phyloP scores from a whole-genome alignment of 2,888 invertebrate species.

The Malthinus seriepunctatus region DNA sequence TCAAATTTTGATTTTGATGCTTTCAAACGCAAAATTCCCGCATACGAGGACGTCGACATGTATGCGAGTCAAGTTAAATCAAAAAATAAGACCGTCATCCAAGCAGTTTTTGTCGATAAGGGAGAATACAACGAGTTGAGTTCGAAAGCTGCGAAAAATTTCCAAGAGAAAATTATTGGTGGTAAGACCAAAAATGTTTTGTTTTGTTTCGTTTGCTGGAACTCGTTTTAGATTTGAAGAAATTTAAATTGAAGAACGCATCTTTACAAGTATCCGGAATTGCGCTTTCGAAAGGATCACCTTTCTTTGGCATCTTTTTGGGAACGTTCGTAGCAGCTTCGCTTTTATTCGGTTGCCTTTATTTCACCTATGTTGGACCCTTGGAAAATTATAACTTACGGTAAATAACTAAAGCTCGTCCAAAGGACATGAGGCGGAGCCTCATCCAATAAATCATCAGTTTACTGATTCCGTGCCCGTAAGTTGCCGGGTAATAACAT shows the following conservation, averaged over 20 bases:
- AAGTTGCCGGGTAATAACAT: too few species aligned
- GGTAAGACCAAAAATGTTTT: constrained; percentile 12
- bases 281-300: constrained; percentile 9
- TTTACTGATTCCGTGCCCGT: too few species aligned
- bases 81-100: constrained; percentile 29
- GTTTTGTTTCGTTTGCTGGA: too few species aligned
- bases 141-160: constrained; percentile 26
- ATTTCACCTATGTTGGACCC: constrained; percentile 21
- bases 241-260: constrained; percentile 6
- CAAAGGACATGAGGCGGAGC: too few species aligned
- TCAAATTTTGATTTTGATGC: constrained; percentile 28
- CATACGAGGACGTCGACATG: constrained; percentile 31
- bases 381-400: constrained; percentile 16
- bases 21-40: constrained; percentile 29
- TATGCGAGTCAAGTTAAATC: constrained; percentile 38
- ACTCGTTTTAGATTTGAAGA: constrained; percentile 14
- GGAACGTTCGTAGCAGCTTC: constrained; percentile 32
- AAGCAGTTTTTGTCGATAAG: constrained; percentile 42
- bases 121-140: constrained; percentile 39
- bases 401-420: too few species aligned
- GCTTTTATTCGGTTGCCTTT: constrained; percentile 13
- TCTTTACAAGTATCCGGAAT: constrained; percentile 19
- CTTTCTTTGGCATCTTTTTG: constrained; percentile 27
- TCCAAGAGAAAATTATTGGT: constrained; percentile 11
- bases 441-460: too few species aligned